Base-by-base conservation (phyloP, 2,797 vertebrate genomes). In the Tamandua tetradactyla region DNA sequence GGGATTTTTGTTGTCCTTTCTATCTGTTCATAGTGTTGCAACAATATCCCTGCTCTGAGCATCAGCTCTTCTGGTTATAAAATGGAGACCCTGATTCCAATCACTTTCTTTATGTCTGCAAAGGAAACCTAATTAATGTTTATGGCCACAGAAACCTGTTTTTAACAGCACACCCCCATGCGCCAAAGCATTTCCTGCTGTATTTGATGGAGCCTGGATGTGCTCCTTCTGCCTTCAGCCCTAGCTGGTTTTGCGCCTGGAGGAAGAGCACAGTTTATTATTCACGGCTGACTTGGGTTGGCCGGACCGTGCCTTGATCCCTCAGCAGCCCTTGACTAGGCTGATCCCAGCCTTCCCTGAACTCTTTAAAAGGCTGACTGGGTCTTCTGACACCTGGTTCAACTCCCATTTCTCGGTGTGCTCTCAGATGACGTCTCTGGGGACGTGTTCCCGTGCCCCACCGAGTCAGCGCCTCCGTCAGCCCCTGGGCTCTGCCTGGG, bases 341-440 rank as follows among this genome's bases (percentile, higher is more conserved):
- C 78, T 76, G 92, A 95, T 96, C 95, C 92, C 78, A 91, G 95
- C 44, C 66, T 94, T 35, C 52, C 32, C 37, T 87, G 74, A 93
- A 22, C 84, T 64, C 49, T 86, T 88, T 88, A 82, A 92, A 92
- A 90, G 49, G 47, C 74, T 66, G 61, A 57, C 0, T 57, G 92
- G 64, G 52, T 80, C 86, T 95, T 92, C 79, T 84, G 96, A 93
- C 66, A 87, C 74, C 79, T 68, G 88, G 72, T 72, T 94, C 86
- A 88, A 69, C 74, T 94, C 52, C 2, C 49, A 76, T 96, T 90
- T 96, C 89, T 95, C 94, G 35, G 55, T 9, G 37, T 0, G 2
- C 40, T 47, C 71, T 94, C 37, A 87, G 91, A 87, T n/a, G 52
- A 23, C 23, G 35, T 90, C 94, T 75, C 87, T 27, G 37, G 95